Evolutionary conservation across 2,888 invertebrate species (phyloP).

Genomic region (Diadegma fenestrale): DNA sequence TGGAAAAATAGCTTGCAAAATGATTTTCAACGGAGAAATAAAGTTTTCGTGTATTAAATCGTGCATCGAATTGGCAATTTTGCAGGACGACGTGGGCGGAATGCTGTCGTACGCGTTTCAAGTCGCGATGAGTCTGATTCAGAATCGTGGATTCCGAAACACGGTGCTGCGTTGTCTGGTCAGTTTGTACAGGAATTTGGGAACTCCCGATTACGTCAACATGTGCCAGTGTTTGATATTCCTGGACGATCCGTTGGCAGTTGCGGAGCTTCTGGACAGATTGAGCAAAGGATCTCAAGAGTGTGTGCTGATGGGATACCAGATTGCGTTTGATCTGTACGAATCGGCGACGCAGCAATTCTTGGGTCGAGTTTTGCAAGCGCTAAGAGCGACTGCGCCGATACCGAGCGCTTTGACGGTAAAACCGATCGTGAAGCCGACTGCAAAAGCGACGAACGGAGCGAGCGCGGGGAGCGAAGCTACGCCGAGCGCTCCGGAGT

Average conservation of each 20-base stretch:
- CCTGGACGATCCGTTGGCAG: slow-evolving; percentile 96
- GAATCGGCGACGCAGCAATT: slow-evolving; percentile 99
- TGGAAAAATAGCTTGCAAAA: too few relatives aligned
- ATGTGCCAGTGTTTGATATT: slow-evolving; percentile 99
- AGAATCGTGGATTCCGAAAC: slow-evolving; percentile 97
- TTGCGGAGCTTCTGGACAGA: slow-evolving; percentile 96
- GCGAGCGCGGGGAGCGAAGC: slow-evolving; percentile 75
- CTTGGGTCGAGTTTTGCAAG: slow-evolving; percentile 93
- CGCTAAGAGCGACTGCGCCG: slow-evolving; percentile 92
- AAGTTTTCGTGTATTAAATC: too few relatives aligned
- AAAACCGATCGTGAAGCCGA: slow-evolving; percentile 89
- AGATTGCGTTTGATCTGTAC: slow-evolving; percentile 99
- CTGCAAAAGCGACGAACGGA: slow-evolving; percentile 82
- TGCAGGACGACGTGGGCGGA: slow-evolving; percentile 92
- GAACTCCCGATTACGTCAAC: slow-evolving; percentile 98
- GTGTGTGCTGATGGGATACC: slow-evolving; percentile 97
- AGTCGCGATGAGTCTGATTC: slow-evolving; percentile 98
- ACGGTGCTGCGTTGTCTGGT: slow-evolving; percentile 95
- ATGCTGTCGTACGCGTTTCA: slow-evolving; percentile 98
- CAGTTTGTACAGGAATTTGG: slow-evolving; percentile 94
- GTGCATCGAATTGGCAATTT: too few relatives aligned
- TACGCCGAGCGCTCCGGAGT: slow-evolving; percentile 78
- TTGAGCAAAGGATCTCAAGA: slow-evolving; percentile 92
- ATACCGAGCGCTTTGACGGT: slow-evolving; percentile 91
- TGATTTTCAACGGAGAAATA: too few relatives aligned